Base-by-base conservation (phyloP, 2,888 invertebrate species). In the Punctoribates punctum region DNA sequence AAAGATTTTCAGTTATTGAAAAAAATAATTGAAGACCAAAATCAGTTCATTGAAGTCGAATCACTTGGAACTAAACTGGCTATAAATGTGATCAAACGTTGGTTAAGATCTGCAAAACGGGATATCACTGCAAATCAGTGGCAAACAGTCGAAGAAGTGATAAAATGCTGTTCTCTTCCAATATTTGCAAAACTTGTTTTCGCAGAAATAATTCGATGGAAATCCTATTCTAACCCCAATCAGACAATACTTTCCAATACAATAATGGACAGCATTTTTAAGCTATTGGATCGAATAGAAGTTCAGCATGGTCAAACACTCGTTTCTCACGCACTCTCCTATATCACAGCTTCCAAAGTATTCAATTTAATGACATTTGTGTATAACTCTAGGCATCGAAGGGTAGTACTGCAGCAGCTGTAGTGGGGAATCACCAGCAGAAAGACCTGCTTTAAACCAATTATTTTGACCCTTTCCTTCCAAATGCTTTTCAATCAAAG, bases 111-210 rank as follows among this genome's bases (percentile, higher is more conserved):
- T 9, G 93, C 92, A 0, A 91, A 91, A 77, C 87, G 96, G 17
- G 95, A 95, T 82, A 85, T 98, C 1, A 91, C 91, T 62, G 93
- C 94, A 82, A 93, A 93, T 83, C 97, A 97, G 82, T 96, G 96
- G 96, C 89, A 92, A 51, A 85, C 96, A 74, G 97, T 97, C 0
- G 92, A 94, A 20, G 96, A 95, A 82, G 96, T 95, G 0, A 93
- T 97, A 48, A 90, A 90, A 17, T 91, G 92, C 82, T 97, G 97
- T 83, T 96, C 96, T 0, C 85, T 97, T 74, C 97, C 98, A 0
- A 94, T 99, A 78, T 98, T 96, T 83, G 95, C 98, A 0, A 98
- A 98, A 85, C 86, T 99, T 62, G 96, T 98, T 0, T 96, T 95
- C 84, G 98, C 97, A 17, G 97, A 98, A 86, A 94, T 98, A 34